These are phyloP conservation scores for Cololabis saira DNA, from an alignment of 2,113 vertebrate genomes.

Conservation along the genomic window DNA sequence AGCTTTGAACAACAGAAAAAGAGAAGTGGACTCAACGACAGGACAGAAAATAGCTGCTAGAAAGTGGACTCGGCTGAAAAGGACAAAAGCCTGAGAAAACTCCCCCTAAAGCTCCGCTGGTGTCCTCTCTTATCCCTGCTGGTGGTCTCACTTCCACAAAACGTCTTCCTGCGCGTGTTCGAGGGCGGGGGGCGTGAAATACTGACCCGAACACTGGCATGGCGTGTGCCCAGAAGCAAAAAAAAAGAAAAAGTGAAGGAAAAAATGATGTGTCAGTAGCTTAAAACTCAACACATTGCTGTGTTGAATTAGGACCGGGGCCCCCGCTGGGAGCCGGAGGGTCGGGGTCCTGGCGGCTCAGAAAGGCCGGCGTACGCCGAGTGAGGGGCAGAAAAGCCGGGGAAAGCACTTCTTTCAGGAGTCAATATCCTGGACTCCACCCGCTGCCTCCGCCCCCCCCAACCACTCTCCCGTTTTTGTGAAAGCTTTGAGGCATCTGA, in stretches of 20 bases:
- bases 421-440: conserved; percentile 17
- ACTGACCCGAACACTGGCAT: conserved; percentile 38
- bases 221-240: conserved; percentile 26
- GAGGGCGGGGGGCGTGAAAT: conserved; percentile 33
- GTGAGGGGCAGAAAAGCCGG: conserved; percentile 43
- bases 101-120: conserved; percentile 61
- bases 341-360: conserved; percentile 35
- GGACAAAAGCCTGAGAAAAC: conserved; percentile 66
- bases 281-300: conserved; percentile 43
- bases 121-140: conserved; percentile 69
- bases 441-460: neutral
- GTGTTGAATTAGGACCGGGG: conserved; percentile 44
- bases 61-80: conserved; percentile 59
- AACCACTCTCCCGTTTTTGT: conserved; percentile 6
- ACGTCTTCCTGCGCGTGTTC: conserved; percentile 40
- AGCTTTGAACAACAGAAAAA: conserved; percentile 47
- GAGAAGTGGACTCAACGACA: conserved; percentile 45
- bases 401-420: conserved; percentile 39
- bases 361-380: conserved; percentile 56
- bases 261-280: conserved; percentile 36
- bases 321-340: conserved; percentile 23
- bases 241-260: too few species aligned
- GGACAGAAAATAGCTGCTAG: conserved; percentile 56
- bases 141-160: conserved; percentile 61
- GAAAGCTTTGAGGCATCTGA: conserved; percentile 49